Evolutionary conservation across 1,140 invertebrate species (phyloP).

Genomic region (Pristionchus pacificus): DNA sequence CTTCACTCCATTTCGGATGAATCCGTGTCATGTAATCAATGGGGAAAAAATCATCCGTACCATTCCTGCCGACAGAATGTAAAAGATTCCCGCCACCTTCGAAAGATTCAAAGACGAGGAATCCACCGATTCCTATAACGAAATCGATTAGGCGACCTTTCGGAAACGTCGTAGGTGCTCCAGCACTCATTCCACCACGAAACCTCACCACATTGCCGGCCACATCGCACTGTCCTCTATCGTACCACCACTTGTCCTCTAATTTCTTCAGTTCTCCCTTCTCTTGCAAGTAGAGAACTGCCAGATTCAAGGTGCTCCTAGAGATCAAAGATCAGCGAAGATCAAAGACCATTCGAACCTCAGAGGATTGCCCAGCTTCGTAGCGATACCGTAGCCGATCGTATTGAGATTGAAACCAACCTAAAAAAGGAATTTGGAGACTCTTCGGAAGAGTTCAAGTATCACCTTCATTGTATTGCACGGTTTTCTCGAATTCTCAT

Average conservation of each 20-base stretch:
- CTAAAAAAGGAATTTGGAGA: neutral
- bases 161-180: neutral
- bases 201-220: conserved; percentile 48
- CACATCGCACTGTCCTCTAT: conserved; percentile 62
- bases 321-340: conserved; percentile 52
- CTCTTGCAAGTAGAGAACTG: conserved; percentile 84
- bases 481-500: conserved; percentile 81
- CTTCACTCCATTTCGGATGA: no score
- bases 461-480: conserved; percentile 88
- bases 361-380: conserved; percentile 53
- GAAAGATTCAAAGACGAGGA: conserved; percentile 72
- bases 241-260: conserved; percentile 89
- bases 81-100: conserved; percentile 97
- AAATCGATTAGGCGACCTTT: neutral
- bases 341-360: conserved; percentile 55
- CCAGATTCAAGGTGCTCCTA: conserved; percentile 83
- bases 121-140: conserved; percentile 38
- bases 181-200: neutral
- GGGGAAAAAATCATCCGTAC: no score
- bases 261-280: conserved; percentile 83
- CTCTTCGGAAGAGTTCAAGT: conserved; percentile 5
- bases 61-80: conserved; percentile 89
- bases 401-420: conserved; percentile 57
- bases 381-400: conserved; percentile 58
- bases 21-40: no score